Base-by-base conservation (phyloP, 2,888 invertebrate species). In the Eustalomyia histrio region DNA sequence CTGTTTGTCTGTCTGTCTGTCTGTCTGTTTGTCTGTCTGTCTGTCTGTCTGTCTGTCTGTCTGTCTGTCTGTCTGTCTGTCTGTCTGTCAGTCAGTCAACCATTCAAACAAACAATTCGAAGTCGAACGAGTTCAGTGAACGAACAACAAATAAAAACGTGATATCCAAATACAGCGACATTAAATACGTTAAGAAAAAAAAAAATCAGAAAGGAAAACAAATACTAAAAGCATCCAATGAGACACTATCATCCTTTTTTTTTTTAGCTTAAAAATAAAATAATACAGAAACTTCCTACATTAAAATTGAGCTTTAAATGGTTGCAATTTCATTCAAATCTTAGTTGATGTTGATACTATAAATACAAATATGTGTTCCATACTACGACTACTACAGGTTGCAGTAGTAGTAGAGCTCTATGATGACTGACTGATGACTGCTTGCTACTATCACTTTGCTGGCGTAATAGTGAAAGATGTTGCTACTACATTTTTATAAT, bases 81-180 rank as follows among this genome's bases (percentile, higher is more conserved):
- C 14, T 35, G 21, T 57, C 18, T 39, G 43, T n/a, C 53, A 47
- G 47, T 18, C 39, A 52, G 39, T 33, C 58, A 72, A 52, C 53
- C 50, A 57, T 24, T 33, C 60, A 60, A 64, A 67, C 24, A 67
- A 58, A 63, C 18, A 60, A 52, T 52, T 17, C 47, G 33, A 33
- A 39, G 60, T 50, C 17, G 10, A 72, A 43, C 55, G 64, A 68
- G 79, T 73, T 79, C 79, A 79, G 52, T 79, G 79, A 58, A 74
- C 79, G 73, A 79, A 79, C 63, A 74, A 57, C 73, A 79, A 74
- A 79, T 74, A 79, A 33, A 63, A 69, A 79, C 73, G 79, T 69
- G 79, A 73, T 69, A 67, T 79, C 52, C 68, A 64, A 79, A 79
- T 68, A 53, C 63, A 69, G 63, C 57, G 52, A 68, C 61, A 73